phyloP scores from a whole-genome alignment of 2,888 invertebrate genomes.

The Limulus polyphemus region DNA sequence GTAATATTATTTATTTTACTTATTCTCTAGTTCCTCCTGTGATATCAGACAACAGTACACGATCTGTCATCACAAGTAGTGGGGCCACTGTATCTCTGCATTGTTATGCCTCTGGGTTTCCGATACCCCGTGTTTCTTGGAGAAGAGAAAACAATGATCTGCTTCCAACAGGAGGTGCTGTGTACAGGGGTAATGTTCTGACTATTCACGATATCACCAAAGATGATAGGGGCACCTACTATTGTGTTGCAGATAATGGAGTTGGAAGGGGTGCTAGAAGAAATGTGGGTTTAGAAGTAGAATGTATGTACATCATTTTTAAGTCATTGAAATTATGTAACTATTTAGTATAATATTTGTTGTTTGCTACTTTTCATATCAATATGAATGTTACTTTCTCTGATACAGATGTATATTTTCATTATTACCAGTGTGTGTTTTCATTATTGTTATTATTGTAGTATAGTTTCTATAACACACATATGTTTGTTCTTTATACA shows the following conservation, averaged over 20 bases:
- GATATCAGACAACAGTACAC: slow-evolving; percentile 82
- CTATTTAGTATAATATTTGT: not conserved
- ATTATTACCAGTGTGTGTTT: no score
- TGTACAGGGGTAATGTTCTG: slow-evolving; percentile 46
- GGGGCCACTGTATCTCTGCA: slow-evolving; percentile 43
- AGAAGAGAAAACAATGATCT: slow-evolving; percentile 84
- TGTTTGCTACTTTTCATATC: not conserved
- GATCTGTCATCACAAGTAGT: slow-evolving; percentile 51
- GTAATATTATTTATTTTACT: not conserved
- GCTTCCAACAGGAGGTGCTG: slow-evolving; percentile 51
- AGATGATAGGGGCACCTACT: slow-evolving; percentile 83
- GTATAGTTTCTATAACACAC: no score
- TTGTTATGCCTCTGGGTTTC: slow-evolving; percentile 78
- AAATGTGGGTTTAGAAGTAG: slow-evolving; percentile 75
- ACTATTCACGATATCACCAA: slow-evolving; percentile 65
- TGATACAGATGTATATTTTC: no score
- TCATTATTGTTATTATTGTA: no score
- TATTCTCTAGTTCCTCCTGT: slow-evolving; percentile 55
- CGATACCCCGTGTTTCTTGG: slow-evolving; percentile 71
- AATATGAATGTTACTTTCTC: no score
- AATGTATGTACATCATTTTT: slow-evolving; percentile 19
- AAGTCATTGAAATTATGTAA: not conserved
- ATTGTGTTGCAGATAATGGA: slow-evolving; percentile 55
- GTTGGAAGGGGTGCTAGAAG: slow-evolving; percentile 39
- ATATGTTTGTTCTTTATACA: no score